phyloP scores from a whole-genome alignment of 2,113 vertebrate genomes.

The Macrotis lagotis region DNA sequence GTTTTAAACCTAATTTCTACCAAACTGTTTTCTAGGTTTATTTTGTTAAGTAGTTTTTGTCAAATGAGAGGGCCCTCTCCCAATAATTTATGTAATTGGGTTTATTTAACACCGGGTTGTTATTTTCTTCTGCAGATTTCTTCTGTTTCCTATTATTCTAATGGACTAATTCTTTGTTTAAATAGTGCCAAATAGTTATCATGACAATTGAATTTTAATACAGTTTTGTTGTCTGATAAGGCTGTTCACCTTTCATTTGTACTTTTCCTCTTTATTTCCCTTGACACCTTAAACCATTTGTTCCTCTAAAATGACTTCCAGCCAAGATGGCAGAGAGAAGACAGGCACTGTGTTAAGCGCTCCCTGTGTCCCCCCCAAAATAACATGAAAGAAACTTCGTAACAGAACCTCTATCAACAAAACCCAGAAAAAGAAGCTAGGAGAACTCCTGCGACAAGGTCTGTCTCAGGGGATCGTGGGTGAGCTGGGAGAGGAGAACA shows the following conservation, averaged over 20 bases:
- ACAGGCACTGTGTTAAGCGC: no score
- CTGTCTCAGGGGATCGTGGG: no score
- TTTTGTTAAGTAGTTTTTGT: not conserved
- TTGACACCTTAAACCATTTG: not conserved
- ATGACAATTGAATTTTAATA: not conserved
- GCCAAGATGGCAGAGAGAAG: no score
- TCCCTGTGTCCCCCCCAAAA: no score
- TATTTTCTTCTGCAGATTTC: not conserved
- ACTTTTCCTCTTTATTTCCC: not conserved
- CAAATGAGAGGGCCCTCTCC: not conserved
- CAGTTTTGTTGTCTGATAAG: not conserved
- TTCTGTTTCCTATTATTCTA: not conserved
- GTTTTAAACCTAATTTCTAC: not conserved
- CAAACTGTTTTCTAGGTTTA: not conserved
- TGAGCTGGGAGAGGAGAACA: no score
- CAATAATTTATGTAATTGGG: not conserved
- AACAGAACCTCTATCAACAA: no score
- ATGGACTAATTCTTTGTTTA: slow-evolving; percentile 8
- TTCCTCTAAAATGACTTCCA: not conserved
- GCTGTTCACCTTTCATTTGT: not conserved
- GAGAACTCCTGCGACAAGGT: no score
- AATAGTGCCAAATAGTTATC: not conserved
- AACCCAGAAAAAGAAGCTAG: no score
- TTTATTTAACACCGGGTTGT: not conserved
- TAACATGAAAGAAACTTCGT: no score